Percentiles rank a stretch among this genome's conserved stretches.
Evolutionary conservation across 2,888 invertebrate genomes (phyloP).

Genomic region (Serripes groenlandicus): DNA sequence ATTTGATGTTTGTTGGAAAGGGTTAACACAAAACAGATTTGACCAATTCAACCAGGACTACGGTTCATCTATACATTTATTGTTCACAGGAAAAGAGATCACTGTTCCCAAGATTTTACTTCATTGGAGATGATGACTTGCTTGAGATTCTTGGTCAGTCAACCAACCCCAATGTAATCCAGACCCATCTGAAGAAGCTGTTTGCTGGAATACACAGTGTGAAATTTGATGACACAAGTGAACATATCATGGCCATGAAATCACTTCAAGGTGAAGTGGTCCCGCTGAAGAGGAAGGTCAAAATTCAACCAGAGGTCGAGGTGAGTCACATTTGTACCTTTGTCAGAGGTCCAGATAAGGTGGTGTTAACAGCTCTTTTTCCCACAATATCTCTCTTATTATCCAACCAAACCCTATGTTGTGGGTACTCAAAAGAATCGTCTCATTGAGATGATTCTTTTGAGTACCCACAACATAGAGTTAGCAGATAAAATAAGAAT

Average conservation of each 20-base stretch:
- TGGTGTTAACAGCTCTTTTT: no score
- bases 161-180: constrained; percentile 95
- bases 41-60: no score
- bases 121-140: constrained; percentile 98
- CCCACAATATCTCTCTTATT: no score
- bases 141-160: constrained; percentile 98
- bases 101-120: constrained; percentile 97
- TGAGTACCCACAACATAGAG: no score
- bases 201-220: constrained; percentile 91
- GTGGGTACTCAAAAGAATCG: no score
- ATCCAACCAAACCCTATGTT: no score
- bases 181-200: constrained; percentile 97
- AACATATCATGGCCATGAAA: constrained; percentile 90
- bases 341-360: no score
- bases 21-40: background rate
- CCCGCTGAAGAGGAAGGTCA: constrained; percentile 90
- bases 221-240: constrained; percentile 89
- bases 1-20: no score
- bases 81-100: constrained; percentile 94
- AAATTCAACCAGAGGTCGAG: constrained; percentile 93
- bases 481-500: no score
- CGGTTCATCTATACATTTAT: constrained; percentile 1
- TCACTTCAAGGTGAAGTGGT: constrained; percentile 93
- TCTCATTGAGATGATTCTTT: no score
- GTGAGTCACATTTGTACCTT: no score